These are phyloP conservation scores for Stegodyphus dumicola DNA, from an alignment of 1,140 invertebrate genomes.

Conservation along the genomic window DNA sequence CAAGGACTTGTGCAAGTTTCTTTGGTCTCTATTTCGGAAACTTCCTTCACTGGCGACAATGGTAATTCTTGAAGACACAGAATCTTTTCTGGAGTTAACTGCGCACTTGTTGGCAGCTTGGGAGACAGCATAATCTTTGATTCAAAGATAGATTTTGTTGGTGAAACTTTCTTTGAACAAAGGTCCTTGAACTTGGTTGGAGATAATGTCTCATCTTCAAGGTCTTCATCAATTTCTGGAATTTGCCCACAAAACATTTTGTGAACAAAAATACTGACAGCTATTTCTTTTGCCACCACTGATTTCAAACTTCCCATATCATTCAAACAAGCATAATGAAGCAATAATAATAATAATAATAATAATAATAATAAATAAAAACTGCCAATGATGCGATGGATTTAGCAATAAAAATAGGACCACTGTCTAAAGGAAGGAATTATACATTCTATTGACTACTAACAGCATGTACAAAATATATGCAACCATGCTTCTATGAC, in stretches of 20 bases:
- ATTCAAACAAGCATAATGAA: conserved; percentile 31
- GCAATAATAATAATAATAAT: conserved; percentile 21
- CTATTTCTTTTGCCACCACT: conserved; percentile 32
- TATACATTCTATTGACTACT: neutral
- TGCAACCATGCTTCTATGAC: conserved; percentile 14
- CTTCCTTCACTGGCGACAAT: conserved; percentile 45
- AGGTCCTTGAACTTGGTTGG: conserved; percentile 52
- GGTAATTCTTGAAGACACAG: conserved; percentile 41
- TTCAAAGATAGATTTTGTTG: conserved; percentile 40
- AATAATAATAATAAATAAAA: conserved; percentile 21
- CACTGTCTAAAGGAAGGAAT: neutral
- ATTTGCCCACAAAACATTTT: conserved; percentile 41
- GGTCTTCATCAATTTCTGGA: conserved; percentile 44
- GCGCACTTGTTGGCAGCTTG: neutral
- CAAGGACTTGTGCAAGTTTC: conserved; percentile 41
- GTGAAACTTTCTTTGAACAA: conserved; percentile 48
- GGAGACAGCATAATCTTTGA: conserved; percentile 15
- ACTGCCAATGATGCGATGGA: neutral
- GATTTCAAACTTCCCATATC: conserved; percentile 19
- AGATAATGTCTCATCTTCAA: conserved; percentile 35
- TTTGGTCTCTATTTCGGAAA: conserved; percentile 43
- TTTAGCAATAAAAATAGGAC: neutral
- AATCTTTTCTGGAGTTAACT: conserved; percentile 34
- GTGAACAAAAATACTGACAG: conserved; percentile 23
- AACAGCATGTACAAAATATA: neutral